Conservation (phyloP, 2,113 vertebrate genomes). For the Bettongia penicillata region DNA sequence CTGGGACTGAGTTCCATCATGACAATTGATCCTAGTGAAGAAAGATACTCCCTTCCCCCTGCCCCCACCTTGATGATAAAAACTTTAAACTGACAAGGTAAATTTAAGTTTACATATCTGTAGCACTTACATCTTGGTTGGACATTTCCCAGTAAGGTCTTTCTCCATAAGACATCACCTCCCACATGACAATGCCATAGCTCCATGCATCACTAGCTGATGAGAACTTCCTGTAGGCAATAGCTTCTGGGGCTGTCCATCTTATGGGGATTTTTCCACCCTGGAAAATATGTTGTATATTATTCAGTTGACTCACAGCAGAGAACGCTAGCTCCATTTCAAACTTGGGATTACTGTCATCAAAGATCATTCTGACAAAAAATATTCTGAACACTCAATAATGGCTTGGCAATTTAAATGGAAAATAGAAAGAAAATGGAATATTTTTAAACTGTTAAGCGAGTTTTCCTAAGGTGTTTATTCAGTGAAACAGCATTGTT, state of each 20-base stretch:
- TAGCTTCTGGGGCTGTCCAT: constrained; percentile 97
- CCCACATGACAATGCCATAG: constrained; percentile 99
- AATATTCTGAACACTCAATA: not conserved
- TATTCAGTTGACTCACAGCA: constrained; percentile 29
- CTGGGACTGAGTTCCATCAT: not conserved
- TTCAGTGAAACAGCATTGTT: constrained; percentile 55
- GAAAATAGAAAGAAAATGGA: constrained; percentile 46
- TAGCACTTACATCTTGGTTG: constrained; percentile 95
- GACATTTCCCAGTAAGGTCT: constrained; percentile 99
- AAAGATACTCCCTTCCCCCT: not conserved
- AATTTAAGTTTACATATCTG: accelerated
- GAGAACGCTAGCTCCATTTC: not conserved
- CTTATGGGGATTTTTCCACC: constrained; percentile 97
- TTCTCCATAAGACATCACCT: constrained; percentile 98
- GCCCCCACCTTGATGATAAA: too few species aligned
- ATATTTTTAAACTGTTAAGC: constrained; percentile 54
- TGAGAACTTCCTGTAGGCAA: constrained; percentile 96
- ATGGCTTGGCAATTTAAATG: constrained; percentile 48
- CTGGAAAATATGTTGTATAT: constrained; percentile 79
- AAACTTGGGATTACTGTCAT: not conserved
- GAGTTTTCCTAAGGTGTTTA: constrained; percentile 50
- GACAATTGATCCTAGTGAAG: not conserved
- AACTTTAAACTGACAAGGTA: not conserved
- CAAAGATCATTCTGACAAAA: constrained; percentile 45
- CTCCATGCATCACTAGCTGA: constrained; percentile 96